Conservation (phyloP, 2,797 vertebrate genomes). For the Naso thynnoides region DNA sequence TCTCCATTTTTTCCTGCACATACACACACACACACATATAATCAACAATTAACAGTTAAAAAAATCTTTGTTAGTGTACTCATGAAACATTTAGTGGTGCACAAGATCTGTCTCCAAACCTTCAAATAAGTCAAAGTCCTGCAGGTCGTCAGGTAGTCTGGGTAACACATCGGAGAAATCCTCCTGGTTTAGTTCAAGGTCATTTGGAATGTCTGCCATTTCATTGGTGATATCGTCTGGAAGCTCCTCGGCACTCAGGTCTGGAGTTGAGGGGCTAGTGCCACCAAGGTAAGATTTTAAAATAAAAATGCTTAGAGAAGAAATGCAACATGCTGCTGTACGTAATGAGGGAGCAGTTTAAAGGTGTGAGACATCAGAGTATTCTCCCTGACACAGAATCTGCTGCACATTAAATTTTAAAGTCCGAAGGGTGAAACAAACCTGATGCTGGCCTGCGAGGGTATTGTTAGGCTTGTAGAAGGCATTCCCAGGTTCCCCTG, state of each 20-base stretch:
- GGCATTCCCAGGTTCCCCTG: conserved; percentile 99
- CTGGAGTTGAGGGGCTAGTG: conserved; percentile 97
- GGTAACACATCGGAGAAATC: conserved; percentile 98
- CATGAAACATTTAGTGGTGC: not conserved
- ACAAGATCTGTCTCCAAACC: conserved; percentile 77
- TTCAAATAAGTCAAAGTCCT: conserved; percentile 99
- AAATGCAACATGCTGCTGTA: not conserved
- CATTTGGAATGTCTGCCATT: conserved; percentile 99
- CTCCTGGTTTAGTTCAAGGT: conserved; percentile 98
- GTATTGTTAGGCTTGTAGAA: conserved; percentile 90
- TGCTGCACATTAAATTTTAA: conserved; percentile 18
- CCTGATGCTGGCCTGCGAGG: conserved; percentile 92
- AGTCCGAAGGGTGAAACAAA: conserved; percentile 68
- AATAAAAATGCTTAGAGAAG: conserved; percentile 14
- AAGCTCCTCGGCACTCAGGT: conserved; percentile 97
- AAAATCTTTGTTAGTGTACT: not conserved
- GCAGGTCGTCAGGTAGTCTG: conserved; percentile 95
- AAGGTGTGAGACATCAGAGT: not conserved
- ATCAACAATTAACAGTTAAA: not conserved
- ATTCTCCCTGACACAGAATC: conserved; percentile 20
- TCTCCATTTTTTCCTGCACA: conserved; percentile 96
- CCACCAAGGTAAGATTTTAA: not conserved
- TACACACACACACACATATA: conserved; percentile 37
- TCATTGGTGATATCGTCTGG: conserved; percentile 99
- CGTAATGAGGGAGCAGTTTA: not conserved